These are phyloP conservation scores for Globia sparganii DNA, from an alignment of 2,888 invertebrate species.

Conservation along the genomic window DNA sequence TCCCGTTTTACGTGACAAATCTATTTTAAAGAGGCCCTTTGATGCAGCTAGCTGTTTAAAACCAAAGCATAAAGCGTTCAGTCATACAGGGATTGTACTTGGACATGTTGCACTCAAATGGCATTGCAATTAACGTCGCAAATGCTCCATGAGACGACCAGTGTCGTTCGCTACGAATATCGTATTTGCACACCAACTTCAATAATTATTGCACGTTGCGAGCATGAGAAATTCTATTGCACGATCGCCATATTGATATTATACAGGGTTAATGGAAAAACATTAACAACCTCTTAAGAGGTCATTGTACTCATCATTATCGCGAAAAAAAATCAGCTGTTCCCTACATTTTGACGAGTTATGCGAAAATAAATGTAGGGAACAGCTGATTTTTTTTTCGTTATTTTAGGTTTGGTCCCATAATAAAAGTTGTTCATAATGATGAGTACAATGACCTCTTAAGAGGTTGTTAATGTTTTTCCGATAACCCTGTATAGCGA, in stretches of 20 bases:
- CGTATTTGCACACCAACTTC: conserved; percentile 39
- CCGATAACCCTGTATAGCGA: too few species aligned
- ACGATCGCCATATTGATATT: conserved; percentile 6
- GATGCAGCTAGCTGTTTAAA: conserved; percentile 44
- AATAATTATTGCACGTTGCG: conserved; percentile 41
- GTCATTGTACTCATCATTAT: too few species aligned
- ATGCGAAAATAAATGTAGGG: too few species aligned
- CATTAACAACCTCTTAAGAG: too few species aligned
- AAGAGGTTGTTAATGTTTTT: too few species aligned
- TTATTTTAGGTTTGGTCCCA: too few species aligned
- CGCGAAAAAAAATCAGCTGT: too few species aligned
- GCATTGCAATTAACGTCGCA: conserved; percentile 48
- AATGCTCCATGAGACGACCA: conserved; percentile 44
- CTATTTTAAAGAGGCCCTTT: conserved; percentile 35
- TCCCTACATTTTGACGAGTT: too few species aligned
- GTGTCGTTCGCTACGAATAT: conserved; percentile 29
- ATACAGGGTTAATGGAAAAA: too few species aligned
- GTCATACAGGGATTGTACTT: conserved; percentile 44
- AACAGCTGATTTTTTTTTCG: too few species aligned
- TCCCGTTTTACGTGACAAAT: conserved; percentile 39
- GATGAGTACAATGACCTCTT: too few species aligned
- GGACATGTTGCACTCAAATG: conserved; percentile 55
- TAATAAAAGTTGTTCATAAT: too few species aligned
- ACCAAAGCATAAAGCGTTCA: conserved; percentile 45
- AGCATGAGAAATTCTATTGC: conserved; percentile 34